These are phyloP conservation scores for Hiodon alosoides DNA, from an alignment of 2,113 vertebrate species.

Conservation along the genomic window DNA sequence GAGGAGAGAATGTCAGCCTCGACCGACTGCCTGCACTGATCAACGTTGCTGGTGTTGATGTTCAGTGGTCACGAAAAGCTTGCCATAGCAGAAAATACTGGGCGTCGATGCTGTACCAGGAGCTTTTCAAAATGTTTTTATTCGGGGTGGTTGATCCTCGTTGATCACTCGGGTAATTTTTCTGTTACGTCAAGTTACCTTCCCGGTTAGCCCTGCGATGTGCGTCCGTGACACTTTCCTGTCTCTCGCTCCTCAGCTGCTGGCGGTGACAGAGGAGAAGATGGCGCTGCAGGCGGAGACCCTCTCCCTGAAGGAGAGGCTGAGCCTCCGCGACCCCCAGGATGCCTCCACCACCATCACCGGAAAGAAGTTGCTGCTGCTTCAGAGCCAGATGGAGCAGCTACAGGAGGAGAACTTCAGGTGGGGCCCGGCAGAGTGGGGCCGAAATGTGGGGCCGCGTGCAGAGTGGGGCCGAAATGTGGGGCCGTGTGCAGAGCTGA, in stretches of 20 bases:
- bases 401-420: conserved; percentile 88
- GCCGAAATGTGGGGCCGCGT: neutral
- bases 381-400: conserved; percentile 86
- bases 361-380: conserved; percentile 76
- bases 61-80: no score
- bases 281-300: conserved; percentile 64
- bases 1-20: neutral
- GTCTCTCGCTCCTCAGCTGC: conserved; percentile 49
- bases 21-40: neutral
- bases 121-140: no score
- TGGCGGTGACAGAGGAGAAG: conserved; percentile 72
- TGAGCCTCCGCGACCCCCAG: conserved; percentile 47
- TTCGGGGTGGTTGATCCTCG: no score
- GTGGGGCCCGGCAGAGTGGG: conserved; percentile 40
- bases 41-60: neutral
- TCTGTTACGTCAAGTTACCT: neutral
- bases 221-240: neutral
- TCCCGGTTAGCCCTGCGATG: neutral
- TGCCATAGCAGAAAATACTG: no score
- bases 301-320: conserved; percentile 58
- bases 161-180: no score
- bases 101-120: no score
- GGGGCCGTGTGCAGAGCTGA: neutral
- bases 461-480: neutral
- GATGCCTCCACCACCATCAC: conserved; percentile 64